Evolutionary conservation across 1,140 invertebrate species (phyloP).

Genomic region (Drosophila nigrodunni): DNA sequence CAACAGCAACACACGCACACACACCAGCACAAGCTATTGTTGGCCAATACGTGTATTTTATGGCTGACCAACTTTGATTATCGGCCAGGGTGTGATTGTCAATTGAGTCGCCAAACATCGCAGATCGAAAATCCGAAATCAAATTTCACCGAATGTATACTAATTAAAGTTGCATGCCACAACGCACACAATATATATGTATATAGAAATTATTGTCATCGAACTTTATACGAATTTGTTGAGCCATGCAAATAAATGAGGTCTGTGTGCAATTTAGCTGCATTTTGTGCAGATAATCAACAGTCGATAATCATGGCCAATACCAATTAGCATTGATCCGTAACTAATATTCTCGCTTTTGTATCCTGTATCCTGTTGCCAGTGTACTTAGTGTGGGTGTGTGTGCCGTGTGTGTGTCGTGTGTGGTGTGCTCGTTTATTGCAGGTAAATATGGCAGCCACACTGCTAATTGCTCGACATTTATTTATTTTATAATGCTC

Average conservation of each 20-base stretch:
- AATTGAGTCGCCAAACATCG: not conserved
- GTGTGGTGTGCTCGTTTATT: conserved; percentile 16
- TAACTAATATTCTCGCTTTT: conserved; percentile 21
- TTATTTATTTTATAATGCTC: conserved; percentile 30
- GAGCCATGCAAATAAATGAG: conserved; percentile 10
- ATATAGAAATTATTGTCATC: conserved; percentile 3
- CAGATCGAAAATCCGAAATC: conserved; percentile 17
- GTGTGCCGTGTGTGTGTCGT: not conserved
- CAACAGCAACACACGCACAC: conserved; percentile 15
- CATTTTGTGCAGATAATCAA: not conserved
- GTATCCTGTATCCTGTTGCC: not conserved
- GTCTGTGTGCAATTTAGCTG: conserved; percentile 2
- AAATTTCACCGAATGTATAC: conserved; percentile 30
- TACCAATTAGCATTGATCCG: conserved; percentile 38
- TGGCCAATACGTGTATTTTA: not conserved
- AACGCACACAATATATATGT: conserved; percentile 2
- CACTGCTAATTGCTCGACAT: conserved; percentile 39
- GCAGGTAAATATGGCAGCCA: conserved; percentile 18
- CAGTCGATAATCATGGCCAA: conserved; percentile 15
- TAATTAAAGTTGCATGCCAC: conserved; percentile 46
- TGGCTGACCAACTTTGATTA: conserved; percentile 34
- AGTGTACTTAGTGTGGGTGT: not conserved
- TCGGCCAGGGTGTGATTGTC: conserved; percentile 3
- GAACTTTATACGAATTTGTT: not conserved
- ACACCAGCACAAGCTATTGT: not conserved